Evolutionary conservation across 2,797 vertebrate species (phyloP), one percentile per base, ranked within the genome.

Genomic region (Podarcis lilfordi): DNA sequence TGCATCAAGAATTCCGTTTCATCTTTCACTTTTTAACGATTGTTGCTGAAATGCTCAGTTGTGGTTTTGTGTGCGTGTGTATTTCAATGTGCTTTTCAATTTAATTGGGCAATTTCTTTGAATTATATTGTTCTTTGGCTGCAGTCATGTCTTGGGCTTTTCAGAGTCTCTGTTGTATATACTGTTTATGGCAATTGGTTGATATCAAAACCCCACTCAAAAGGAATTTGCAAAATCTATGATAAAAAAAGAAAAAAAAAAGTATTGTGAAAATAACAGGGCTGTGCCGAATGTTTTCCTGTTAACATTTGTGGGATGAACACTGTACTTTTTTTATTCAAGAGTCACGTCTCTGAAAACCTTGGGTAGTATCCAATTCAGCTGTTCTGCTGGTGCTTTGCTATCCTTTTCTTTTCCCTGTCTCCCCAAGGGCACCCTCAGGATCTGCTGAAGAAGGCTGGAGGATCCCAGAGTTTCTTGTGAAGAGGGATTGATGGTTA

Each of bases 1-100:
- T 64, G 68, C 43, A 55, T 91, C 85, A 90, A 66, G 89, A 88
- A 94, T 94, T 94, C 87, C 71, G 72, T 94, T 93, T 95, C 87
- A 84, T 93, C 92, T 90, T 80, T 91, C 80, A 90, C 88, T 85
- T n/a, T 55, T n/a, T 91, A 82, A 86, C 35, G 69, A 89, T 32
- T 92, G 91, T 88, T 76, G 43, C 29, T 5, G 13, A 90, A 88
- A 66, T 86, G 29, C 29, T 91, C 85, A 50, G 50, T 90, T 91
- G 55, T 91, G 86, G 68, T 91, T 90, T 85, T 23, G 25, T 23
- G 25, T 92, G 95, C 27, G 0, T 64, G 55, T 88, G 69, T 27
- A 55, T n/a, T 90, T 86, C 84, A 8, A n/a, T 84, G 68, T 92
- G 91, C 82, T 89, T 93, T 90, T 71, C 86, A 83, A 77, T 86